Percentiles rank a stretch among this genome's conserved stretches.
These are phyloP conservation scores for Drosophila ironensis DNA, from an alignment of 1,140 invertebrate genomes.

Conservation along the genomic window DNA sequence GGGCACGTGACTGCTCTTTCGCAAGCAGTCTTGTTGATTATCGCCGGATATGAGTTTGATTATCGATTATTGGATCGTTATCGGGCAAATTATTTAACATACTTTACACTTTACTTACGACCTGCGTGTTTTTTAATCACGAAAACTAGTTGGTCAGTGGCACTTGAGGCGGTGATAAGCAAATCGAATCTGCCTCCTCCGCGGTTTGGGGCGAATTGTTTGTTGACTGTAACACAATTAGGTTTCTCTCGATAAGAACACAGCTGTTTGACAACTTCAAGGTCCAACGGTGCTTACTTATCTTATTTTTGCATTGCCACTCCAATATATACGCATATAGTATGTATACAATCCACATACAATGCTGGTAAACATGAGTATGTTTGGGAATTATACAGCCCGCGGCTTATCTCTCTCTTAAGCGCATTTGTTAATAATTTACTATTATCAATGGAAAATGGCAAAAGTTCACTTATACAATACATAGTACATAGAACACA, in stretches of 20 bases:
- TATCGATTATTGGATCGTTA: neutral
- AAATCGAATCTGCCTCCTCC: neutral
- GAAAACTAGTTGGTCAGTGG: neutral
- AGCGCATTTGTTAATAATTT: slow-evolving; percentile 68
- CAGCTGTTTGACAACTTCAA: slow-evolving; percentile 72
- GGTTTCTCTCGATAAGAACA: slow-evolving; percentile 36
- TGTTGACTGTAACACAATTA: slow-evolving; percentile 22
- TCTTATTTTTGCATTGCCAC: slow-evolving; percentile 55
- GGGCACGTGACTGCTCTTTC: slow-evolving; percentile 26
- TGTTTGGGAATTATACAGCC: slow-evolving; percentile 28
- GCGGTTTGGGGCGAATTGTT: neutral
- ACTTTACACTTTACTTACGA: too few species aligned
- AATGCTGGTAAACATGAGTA: slow-evolving; percentile 2
- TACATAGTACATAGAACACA: neutral
- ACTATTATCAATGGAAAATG: slow-evolving; percentile 61
- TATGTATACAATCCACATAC: neutral
- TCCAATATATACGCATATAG: slow-evolving; percentile 16
- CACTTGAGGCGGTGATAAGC: too few species aligned
- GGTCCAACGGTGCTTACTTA: slow-evolving; percentile 54
- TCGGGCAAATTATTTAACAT: too few species aligned
- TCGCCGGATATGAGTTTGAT: slow-evolving; percentile 11
- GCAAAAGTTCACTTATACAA: slow-evolving; percentile 44
- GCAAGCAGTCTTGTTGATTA: slow-evolving; percentile 28
- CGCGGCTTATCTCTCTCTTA: slow-evolving; percentile 52
- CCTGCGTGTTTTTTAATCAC: too few species aligned